A percentile compares a stretch with the other conserved stretches of the same genome.
These are phyloP conservation scores for Sphenodon punctatus DNA, from an alignment of 2,797 vertebrate species.

Conservation along the genomic window DNA sequence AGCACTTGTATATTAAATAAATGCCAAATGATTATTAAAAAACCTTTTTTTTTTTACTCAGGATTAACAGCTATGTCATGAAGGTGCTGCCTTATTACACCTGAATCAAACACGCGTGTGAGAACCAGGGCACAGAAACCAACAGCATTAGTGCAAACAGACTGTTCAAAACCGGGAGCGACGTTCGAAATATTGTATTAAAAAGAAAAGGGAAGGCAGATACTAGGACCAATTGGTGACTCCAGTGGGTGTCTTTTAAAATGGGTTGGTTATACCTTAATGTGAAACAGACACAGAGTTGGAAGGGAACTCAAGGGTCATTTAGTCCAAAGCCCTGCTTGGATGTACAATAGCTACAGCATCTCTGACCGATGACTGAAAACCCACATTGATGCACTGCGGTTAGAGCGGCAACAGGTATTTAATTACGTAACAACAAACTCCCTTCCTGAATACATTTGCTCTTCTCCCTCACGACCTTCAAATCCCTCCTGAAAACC, in stretches of 20 bases:
- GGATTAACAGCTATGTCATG: slow-evolving; percentile 71
- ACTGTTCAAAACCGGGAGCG: slow-evolving; percentile 64
- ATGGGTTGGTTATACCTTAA: too few relatives aligned
- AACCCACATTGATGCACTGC: too few relatives aligned
- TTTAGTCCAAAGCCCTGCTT: too few relatives aligned
- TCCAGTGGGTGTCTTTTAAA: background rate
- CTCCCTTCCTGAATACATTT: too few relatives aligned
- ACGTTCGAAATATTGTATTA: slow-evolving; percentile 57
- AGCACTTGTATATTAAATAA: slow-evolving; percentile 72
- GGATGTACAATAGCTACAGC: too few relatives aligned
- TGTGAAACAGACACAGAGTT: background rate
- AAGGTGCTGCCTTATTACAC: slow-evolving; percentile 68
- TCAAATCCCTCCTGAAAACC: too few relatives aligned
- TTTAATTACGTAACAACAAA: too few relatives aligned
- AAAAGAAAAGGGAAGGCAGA: background rate
- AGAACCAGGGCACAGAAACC: slow-evolving; percentile 58
- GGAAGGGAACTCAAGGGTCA: too few relatives aligned
- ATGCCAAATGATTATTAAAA: slow-evolving; percentile 75
- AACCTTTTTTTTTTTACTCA: slow-evolving; percentile 63
- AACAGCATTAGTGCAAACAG: slow-evolving; percentile 61
- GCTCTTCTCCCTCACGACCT: too few relatives aligned
- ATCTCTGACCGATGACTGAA: too few relatives aligned
- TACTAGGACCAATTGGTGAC: background rate
- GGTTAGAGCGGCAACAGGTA: too few relatives aligned
- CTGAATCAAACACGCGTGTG: slow-evolving; percentile 52